A percentile compares a stretch with the other conserved stretches of the same genome.
phyloP scores from a whole-genome alignment of 2,888 invertebrate species.

The Cheilosia pagana region DNA sequence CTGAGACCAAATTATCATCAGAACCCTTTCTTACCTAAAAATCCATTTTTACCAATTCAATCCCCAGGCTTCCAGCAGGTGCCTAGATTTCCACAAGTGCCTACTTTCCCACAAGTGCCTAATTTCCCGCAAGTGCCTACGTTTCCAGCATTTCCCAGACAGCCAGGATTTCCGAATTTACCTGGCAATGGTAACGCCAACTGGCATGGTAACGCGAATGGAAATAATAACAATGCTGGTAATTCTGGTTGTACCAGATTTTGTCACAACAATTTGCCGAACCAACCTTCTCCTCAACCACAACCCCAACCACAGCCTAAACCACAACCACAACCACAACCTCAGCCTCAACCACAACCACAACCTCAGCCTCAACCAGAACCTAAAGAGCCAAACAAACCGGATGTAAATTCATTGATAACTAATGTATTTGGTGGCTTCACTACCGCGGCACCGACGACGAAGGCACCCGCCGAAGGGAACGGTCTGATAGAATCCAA shows the following conservation, averaged over 20 bases:
- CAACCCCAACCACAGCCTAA: neutral
- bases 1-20: slow-evolving; percentile 4
- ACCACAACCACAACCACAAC: neutral
- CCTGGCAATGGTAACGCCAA: slow-evolving; percentile 22
- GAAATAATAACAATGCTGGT: slow-evolving; percentile 1
- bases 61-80: slow-evolving; percentile 29
- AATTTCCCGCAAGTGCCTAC: slow-evolving; percentile 24
- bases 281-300: slow-evolving; percentile 6
- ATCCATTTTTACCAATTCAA: slow-evolving; percentile 33
- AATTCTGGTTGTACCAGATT: slow-evolving; percentile 12
- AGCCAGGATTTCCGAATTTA: slow-evolving; percentile 4
- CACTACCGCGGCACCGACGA: neutral
- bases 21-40: slow-evolving; percentile 49
- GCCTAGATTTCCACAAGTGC: slow-evolving; percentile 30
- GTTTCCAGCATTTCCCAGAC: slow-evolving; percentile 8
- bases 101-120: slow-evolving; percentile 19
- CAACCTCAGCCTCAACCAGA: slow-evolving; percentile 11
- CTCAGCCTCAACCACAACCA: slow-evolving; percentile 7
- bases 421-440: slow-evolving; percentile 26
- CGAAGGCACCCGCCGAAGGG: neutral
- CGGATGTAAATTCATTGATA: slow-evolving; percentile 31
- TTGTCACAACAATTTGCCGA: neutral
- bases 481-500: slow-evolving; percentile 18
- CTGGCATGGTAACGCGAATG: slow-evolving; percentile 21
- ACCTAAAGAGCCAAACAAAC: slow-evolving; percentile 1